Percentiles rank a stretch among this genome's conserved stretches.
These are phyloP conservation scores for Fabriciana adippe DNA, from an alignment of 2,888 invertebrate species.

Conservation along the genomic window DNA sequence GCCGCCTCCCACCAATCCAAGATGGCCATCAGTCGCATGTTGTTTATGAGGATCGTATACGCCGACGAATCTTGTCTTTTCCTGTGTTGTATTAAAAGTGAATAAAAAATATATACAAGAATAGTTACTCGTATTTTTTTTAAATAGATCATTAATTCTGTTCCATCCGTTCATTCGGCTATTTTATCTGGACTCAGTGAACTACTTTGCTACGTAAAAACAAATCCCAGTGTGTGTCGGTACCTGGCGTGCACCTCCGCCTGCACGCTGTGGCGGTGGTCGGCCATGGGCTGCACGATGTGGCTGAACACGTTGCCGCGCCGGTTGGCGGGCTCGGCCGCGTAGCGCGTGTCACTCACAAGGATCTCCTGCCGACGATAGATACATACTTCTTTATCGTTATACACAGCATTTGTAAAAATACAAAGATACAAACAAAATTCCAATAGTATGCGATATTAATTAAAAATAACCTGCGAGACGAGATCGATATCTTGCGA, in stretches of 20 bases:
- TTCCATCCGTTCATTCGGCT: no score
- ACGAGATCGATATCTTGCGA: conserved; percentile 96
- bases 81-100: conserved; percentile 56
- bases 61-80: conserved; percentile 86
- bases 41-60: conserved; percentile 94
- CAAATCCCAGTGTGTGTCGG: background rate
- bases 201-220: no score
- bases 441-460: no score
- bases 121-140: no score
- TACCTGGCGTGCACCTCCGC: conserved; percentile 87
- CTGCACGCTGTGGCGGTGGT: conserved; percentile 84
- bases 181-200: no score
- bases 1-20: conserved; percentile 96
- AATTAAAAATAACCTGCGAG: conserved; percentile 84
- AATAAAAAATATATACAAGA: background rate
- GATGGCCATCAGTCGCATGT: conserved; percentile 96
- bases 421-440: background rate
- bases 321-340: conserved; percentile 85
- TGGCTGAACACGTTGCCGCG: conserved; percentile 93
- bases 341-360: conserved; percentile 88
- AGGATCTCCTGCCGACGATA: conserved; percentile 83
- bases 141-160: no score
- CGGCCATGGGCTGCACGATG: conserved; percentile 90
- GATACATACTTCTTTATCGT: background rate
- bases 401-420: no score